Evolutionary conservation across 2,888 invertebrate species (phyloP).

Genomic region (Catocala sponsa): DNA sequence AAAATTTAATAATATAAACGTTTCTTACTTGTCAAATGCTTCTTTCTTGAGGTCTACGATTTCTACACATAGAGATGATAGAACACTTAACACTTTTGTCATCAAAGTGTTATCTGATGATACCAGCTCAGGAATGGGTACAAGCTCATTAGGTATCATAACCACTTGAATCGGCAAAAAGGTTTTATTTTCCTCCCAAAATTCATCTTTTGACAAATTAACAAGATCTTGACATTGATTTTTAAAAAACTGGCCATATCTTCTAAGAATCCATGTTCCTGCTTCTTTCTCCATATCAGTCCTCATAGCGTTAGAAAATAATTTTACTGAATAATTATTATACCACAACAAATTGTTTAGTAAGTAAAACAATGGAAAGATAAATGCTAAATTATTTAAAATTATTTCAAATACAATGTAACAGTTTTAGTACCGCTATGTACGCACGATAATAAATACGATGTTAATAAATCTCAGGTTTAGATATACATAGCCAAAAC

Average conservation of each 20-base stretch:
- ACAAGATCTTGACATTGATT: constrained; percentile 74
- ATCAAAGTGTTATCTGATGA: constrained; percentile 95
- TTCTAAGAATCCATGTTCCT: constrained; percentile 73
- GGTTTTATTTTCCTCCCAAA: constrained; percentile 72
- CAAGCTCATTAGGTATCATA: constrained; percentile 88
- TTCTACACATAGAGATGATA: constrained; percentile 94
- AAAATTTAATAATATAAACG: too few relatives aligned
- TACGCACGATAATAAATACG: too few relatives aligned
- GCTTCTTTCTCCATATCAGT: constrained; percentile 77
- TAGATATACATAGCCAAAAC: too few relatives aligned
- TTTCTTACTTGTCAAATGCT: constrained; percentile 87
- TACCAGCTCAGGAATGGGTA: constrained; percentile 90
- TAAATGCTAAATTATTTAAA: neutral
- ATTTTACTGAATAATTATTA: neutral
- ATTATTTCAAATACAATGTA: too few relatives aligned
- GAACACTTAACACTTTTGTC: constrained; percentile 93
- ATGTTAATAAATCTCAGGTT: too few relatives aligned
- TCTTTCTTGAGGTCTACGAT: constrained; percentile 90
- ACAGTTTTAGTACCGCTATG: too few relatives aligned
- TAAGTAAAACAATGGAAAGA: neutral
- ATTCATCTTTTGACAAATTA: constrained; percentile 54
- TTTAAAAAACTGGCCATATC: constrained; percentile 83
- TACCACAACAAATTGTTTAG: neutral
- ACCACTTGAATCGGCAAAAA: constrained; percentile 74
- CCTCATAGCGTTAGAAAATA: constrained; percentile 59